Percentiles rank a stretch among this genome's conserved stretches.
These are phyloP conservation scores for Neomonachus schauinslandi DNA, from an alignment of 2,113 vertebrate genomes.

Conservation along the genomic window DNA sequence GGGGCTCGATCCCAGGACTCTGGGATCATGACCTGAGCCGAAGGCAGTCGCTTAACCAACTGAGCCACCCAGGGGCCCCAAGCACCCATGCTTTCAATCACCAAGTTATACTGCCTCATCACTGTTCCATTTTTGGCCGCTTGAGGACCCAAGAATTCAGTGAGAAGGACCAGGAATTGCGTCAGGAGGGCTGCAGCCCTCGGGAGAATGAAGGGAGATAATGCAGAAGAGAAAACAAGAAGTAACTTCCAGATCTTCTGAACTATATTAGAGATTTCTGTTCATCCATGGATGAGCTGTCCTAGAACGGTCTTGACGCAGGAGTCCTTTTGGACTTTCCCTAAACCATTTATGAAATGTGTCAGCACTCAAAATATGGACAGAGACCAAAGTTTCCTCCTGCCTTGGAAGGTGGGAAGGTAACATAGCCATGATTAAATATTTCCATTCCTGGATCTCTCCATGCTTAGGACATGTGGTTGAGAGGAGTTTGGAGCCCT, in stretches of 20 bases:
- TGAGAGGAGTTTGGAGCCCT: not conserved
- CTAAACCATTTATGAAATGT: not conserved
- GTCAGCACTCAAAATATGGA: conserved; percentile 55
- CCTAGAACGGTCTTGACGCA: fast-evolving
- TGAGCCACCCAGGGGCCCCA: not conserved
- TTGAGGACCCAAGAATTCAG: not conserved
- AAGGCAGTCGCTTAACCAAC: not conserved
- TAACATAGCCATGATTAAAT: not conserved
- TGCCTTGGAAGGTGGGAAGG: not conserved
- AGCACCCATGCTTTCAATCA: not conserved
- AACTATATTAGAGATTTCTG: not conserved
- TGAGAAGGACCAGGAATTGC: not conserved
- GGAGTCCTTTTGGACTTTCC: not conserved
- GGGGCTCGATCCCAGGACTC: not conserved
- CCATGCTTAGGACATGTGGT: not conserved
- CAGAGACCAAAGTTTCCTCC: not conserved
- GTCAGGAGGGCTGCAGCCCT: not conserved
- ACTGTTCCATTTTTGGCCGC: not conserved
- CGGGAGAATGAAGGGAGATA: not conserved
- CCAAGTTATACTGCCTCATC: not conserved
- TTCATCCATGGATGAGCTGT: not conserved
- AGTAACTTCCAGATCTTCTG: not conserved
- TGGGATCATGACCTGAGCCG: not conserved
- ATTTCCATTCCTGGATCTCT: not conserved
- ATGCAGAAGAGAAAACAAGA: not conserved